Base-by-base conservation (phyloP, 2,888 invertebrate species). In the Nomada ferruginata region DNA sequence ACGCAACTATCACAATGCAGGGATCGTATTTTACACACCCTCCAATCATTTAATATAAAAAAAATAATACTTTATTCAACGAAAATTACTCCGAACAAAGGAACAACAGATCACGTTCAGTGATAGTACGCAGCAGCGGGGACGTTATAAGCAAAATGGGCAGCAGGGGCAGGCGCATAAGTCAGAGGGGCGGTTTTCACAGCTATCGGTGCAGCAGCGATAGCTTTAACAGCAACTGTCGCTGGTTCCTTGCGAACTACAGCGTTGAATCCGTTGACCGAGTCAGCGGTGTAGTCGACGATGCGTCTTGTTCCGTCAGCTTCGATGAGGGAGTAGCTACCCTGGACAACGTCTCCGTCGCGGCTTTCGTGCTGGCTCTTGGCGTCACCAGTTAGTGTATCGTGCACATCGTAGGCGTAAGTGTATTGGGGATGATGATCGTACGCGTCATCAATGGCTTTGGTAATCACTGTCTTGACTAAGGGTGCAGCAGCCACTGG, bases 271-370 rank as follows among this genome's bases (percentile, higher is more conserved):
- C 93, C 93, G 79, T 90, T 93, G 70, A 90, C 85, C 0, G 91
- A 72, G 76, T 93, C 93, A 13, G 93, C 93, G 55, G 90, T 90
- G 85, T 93, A 93, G 77, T 93, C 92, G 71, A 93, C 93, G 47
- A 81, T 91, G 70, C 93, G 89, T 47, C 88, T 91, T 69, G 94
- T 93, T 63, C 95, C 94, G 82, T 95, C 95, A 15, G 94, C 91
- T 80, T 94, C 94, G 64, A 94, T 89, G 57, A 94, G 92, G 9
- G 94, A 93, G 90, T 94, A 94, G 82, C 86, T 95, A 90, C 93
- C 93, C 29, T 91, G 91, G 57, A 93, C 93, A 1, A 91, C 71
- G 64, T 93, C 93, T 10, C 93, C 93, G 73, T 93, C 90, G 47
- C 93, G 92, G 68, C 89, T 91, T 73, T 93, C 93, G 5, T 90